These are phyloP conservation scores for Tenthredo mesomela DNA, from an alignment of 2,888 invertebrate genomes.

Conservation along the genomic window DNA sequence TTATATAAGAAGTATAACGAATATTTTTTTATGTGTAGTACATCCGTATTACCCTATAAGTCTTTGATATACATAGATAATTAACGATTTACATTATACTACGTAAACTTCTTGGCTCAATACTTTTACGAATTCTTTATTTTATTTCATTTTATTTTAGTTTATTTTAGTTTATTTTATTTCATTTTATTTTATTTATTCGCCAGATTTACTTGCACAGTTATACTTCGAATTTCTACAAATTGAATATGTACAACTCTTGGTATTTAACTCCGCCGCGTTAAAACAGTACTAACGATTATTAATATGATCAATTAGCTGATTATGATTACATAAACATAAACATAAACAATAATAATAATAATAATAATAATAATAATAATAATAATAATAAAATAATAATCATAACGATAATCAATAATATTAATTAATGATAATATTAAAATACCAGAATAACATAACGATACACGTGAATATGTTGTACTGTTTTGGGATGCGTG, in stretches of 20 bases:
- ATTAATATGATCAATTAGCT: not conserved
- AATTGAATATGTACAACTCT: not conserved
- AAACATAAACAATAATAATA: not conserved
- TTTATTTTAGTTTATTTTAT: not conserved
- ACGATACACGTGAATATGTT: not conserved
- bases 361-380: not conserved
- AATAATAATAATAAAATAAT: not conserved
- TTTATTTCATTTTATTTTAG: not conserved
- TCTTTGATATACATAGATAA: not conserved
- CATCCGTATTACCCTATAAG: not conserved
- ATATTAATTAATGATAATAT: not conserved
- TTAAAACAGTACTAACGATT: not conserved
- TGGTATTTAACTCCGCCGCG: not conserved
- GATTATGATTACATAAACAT: not conserved
- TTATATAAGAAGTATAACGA: not conserved
- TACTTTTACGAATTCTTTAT: not conserved
- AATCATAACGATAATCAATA: not conserved
- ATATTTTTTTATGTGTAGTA: not conserved
- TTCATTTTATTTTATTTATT: not conserved
- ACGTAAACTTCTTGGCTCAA: not conserved
- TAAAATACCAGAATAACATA: slow-evolving; percentile 10
- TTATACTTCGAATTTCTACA: not conserved
- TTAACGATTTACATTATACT: not conserved
- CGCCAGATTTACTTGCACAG: not conserved
- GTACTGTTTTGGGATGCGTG: slow-evolving; percentile 16